These are phyloP conservation scores for Saxidomus purpurata DNA, from an alignment of 1,140 invertebrate genomes.

Conservation along the genomic window DNA sequence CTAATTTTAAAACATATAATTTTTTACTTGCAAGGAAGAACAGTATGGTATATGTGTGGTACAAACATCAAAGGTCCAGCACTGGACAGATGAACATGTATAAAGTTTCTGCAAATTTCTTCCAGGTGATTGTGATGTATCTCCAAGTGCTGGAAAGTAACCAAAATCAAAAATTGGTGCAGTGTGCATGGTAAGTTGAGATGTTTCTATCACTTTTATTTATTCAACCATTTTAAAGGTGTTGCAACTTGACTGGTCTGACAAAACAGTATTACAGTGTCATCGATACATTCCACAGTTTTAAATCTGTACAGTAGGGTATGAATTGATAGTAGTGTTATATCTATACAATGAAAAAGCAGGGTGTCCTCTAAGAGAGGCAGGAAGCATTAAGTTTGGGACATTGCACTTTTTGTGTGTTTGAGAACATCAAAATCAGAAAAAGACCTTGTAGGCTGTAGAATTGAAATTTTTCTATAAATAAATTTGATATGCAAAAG, in stretches of 20 bases:
- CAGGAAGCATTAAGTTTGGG: no score
- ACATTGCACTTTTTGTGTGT: no score
- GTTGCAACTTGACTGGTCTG: neutral
- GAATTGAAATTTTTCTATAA: no score
- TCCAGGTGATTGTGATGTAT: slow-evolving; percentile 96
- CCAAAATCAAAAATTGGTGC: slow-evolving; percentile 94
- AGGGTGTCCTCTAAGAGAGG: no score
- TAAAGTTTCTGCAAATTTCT: slow-evolving; percentile 63
- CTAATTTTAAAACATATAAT: no score
- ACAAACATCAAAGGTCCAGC: neutral
- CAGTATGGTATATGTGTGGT: neutral
- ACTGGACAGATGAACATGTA: neutral
- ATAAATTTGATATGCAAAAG: no score
- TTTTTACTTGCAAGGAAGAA: no score
- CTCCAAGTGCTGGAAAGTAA: slow-evolving; percentile 96
- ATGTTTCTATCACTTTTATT: slow-evolving; percentile 1
- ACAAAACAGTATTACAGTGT: neutral
- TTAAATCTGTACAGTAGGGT: no score
- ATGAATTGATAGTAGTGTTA: no score
- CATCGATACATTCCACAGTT: neutral
- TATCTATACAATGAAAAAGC: no score
- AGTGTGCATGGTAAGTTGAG: slow-evolving; percentile 94
- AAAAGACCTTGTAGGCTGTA: no score
- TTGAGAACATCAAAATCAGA: no score
- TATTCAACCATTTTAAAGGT: neutral